These are phyloP conservation scores for Chionomys nivalis DNA, from an alignment of 2,113 vertebrate species.

Conservation along the genomic window DNA sequence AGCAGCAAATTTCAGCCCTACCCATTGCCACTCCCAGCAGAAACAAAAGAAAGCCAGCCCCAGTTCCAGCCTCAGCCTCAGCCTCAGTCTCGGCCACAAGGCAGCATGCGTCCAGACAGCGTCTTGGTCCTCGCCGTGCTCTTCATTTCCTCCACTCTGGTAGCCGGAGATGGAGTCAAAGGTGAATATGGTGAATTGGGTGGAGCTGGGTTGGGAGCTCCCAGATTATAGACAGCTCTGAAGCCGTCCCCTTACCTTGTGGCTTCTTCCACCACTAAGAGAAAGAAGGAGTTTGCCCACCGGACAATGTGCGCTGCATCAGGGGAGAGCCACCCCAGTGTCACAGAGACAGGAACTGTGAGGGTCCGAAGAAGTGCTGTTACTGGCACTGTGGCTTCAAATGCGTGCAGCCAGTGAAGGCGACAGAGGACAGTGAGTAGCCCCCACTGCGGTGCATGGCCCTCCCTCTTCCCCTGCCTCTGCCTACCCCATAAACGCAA, in stretches of 20 bases:
- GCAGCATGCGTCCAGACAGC: neutral
- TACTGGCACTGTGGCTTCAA: neutral
- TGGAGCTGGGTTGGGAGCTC: neutral
- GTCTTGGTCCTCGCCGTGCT: neutral
- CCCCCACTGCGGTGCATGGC: accelerated
- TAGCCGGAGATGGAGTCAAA: neutral
- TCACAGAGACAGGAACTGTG: neutral
- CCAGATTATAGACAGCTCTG: too few relatives aligned
- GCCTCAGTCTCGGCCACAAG: too few relatives aligned
- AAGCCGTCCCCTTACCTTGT: neutral
- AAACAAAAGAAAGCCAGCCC: neutral
- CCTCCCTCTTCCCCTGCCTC: neutral
- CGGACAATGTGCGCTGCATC: neutral
- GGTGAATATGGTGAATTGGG: neutral
- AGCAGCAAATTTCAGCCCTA: neutral
- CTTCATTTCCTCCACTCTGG: neutral
- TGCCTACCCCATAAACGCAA: neutral
- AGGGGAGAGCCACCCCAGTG: neutral
- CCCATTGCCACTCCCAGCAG: neutral
- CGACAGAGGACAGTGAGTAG: neutral
- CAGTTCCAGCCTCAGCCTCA: too few relatives aligned
- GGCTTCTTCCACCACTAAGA: neutral
- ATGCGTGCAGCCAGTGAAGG: neutral
- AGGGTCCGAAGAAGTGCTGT: neutral
- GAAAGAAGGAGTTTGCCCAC: neutral